A percentile compares a stretch with the other conserved stretches of the same genome.
Evolutionary conservation across 2,888 invertebrate genomes (phyloP).

Genomic region (Scrobipalpa atriplicella): DNA sequence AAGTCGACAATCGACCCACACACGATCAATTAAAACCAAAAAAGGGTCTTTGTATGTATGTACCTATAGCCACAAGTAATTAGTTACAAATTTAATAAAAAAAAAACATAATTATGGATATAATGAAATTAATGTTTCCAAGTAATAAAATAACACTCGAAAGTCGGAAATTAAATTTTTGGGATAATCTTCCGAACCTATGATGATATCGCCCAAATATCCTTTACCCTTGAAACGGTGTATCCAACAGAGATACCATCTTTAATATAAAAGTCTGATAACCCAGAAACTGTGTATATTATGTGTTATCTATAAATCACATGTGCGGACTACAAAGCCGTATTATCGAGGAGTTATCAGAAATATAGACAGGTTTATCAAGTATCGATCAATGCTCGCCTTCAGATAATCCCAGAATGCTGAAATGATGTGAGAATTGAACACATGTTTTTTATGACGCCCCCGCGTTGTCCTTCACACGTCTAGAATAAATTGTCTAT

Average conservation of each 20-base stretch:
- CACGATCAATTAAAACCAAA: too few species aligned
- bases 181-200: neutral
- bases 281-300: constrained; percentile 34
- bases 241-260: constrained; percentile 1
- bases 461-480: too few species aligned
- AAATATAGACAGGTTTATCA: constrained; percentile 30
- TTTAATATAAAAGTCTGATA: constrained; percentile 30
- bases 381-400: constrained; percentile 34
- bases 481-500: too few species aligned
- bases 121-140: too few species aligned
- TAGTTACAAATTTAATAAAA: too few species aligned
- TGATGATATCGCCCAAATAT: neutral
- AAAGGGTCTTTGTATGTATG: too few species aligned
- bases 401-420: neutral
- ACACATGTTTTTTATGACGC: neutral
- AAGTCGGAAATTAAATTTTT: too few species aligned
- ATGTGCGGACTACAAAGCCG: constrained; percentile 28
- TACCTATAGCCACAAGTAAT: too few species aligned
- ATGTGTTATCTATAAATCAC: constrained; percentile 36
- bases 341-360: constrained; percentile 28
- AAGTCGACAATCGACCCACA: too few species aligned
- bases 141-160: too few species aligned
- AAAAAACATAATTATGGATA: too few species aligned
- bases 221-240: constrained; percentile 6
- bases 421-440: neutral